Percentiles rank a stretch among this genome's conserved stretches.
Evolutionary conservation across 2,797 vertebrate genomes (phyloP).

Genomic region (Podarcis lilfordi): DNA sequence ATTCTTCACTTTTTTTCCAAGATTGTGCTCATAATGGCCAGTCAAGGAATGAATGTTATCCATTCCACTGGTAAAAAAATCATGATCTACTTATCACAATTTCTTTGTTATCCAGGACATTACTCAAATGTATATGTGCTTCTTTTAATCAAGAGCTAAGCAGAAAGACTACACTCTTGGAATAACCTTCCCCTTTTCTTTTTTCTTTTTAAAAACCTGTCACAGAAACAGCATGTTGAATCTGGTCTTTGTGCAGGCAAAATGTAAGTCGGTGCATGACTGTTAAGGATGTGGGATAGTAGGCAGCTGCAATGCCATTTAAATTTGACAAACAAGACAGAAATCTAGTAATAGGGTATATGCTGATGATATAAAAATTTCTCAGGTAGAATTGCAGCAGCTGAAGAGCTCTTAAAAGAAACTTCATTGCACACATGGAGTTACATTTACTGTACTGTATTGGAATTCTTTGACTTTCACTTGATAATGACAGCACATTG

Average conservation of each 20-base stretch:
- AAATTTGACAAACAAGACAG: slow-evolving; percentile 72
- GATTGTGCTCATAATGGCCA: not conserved
- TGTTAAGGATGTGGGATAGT: not conserved
- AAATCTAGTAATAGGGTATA: slow-evolving; percentile 63
- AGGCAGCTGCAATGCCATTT: slow-evolving; percentile 46
- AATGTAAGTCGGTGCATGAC: slow-evolving; percentile 21
- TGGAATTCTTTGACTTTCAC: slow-evolving; percentile 58
- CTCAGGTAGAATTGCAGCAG: slow-evolving; percentile 56
- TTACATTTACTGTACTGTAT: slow-evolving; percentile 40
- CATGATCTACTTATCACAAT: not conserved
- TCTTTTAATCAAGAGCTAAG: slow-evolving; percentile 48
- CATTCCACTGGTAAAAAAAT: not conserved
- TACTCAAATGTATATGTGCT: not conserved
- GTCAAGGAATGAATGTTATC: not conserved
- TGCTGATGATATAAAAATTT: slow-evolving; percentile 67
- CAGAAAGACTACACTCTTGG: slow-evolving; percentile 60
- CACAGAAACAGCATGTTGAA: slow-evolving; percentile 50
- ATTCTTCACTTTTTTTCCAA: not conserved
- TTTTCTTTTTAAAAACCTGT: slow-evolving; percentile 32
- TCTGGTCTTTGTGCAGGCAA: slow-evolving; percentile 59
- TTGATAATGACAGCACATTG: slow-evolving; percentile 61
- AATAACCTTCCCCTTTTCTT: slow-evolving; percentile 51
- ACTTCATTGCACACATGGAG: slow-evolving; percentile 36
- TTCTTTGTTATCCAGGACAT: not conserved
- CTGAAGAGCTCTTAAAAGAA: slow-evolving; percentile 61